Evolutionary conservation across 2,797 vertebrate species (phyloP), one percentile per base, ranked within the genome.

Genomic region (Brachyalestes nurse): DNA sequence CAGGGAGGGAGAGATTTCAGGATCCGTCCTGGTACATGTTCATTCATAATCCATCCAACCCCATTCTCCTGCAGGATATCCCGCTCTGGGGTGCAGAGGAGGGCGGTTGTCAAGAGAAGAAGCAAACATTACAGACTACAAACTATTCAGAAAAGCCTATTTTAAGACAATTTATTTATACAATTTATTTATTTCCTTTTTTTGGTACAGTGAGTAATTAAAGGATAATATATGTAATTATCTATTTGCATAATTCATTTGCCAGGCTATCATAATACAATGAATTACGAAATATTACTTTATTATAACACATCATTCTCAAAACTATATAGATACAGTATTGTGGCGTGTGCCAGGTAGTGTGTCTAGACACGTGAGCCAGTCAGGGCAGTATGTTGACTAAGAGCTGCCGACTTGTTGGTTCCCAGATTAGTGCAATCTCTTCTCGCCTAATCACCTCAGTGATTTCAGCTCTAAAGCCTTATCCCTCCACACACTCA

Each of bases 1-100:
- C 91, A 94, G 0, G 90, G 89, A 0, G 91, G 92, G 66, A 93
- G 65, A 84, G 84, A 91, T 84, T 88, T 93, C 57, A 74, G 78
- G 82, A 87, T 92, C 74, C 87, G 90, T 17, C 89, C 84, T 64
- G 92, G 87, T 85, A 93, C 87, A 2, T 91, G 91, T 25, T 87
- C 88, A 34, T 95, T 93, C 0, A 90, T 78, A 83, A 90, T 55
- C 82, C 85, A 91, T 78, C 84, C 89, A 58, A 79, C 83, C 83
- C 90, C 86, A 49, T 86, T 91, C 57, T 91, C 91, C 4, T 67
- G 9, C 5, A 77, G 86, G 2, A 88, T 75, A 80, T 95, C 94
- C 28, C 5, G 10, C 55, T 86, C 85, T 86, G 73, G 47, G 71
- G 28, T 17, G 28, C 1, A 0, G 9, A 55, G 5, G 81, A 14